Base-by-base conservation (phyloP, 2,113 vertebrate genomes). In the Eptesicus fuscus region DNA sequence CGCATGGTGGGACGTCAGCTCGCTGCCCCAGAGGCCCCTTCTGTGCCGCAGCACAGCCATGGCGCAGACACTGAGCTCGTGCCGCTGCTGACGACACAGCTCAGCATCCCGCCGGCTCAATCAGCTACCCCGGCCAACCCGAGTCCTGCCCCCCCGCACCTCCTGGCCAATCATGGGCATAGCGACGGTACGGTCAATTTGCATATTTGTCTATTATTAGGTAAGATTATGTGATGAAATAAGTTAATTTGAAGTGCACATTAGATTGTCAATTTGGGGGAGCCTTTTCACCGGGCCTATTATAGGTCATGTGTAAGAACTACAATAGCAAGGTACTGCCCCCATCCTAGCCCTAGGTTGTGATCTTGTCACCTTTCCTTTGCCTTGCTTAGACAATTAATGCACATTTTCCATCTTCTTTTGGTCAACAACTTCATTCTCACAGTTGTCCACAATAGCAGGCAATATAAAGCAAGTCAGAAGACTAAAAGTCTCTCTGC, bases 261-360 rank as follows among this genome's bases (percentile, higher is more conserved):
- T 67, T 69, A 65, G 8, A 53, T 59, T 91, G 30, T 11, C 37
- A 87, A 42, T 53, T 12, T 56, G 17, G 18, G 10, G 22, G 7
- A 76, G 4, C 1, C 6, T 79, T 82, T 85, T 71, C 28, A 28
- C 4, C 17, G 44, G 17, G 86, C 4, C 5, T 82, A 20, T 51
- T 70, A 17, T 12, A 42, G n/a, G 23, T 17, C n/a, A 44, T 80
- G 2, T 20, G 6, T 42, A 3, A 32, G n/a, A 74, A 7, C 12
- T 59, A 49, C 1, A 22, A 10, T 56, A 42, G 16, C 25, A 80
- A 79, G 12, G 5, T 12, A 69, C 2, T 10, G 7, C 5, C 16
- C 4, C 2, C 1, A 77, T 7, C 16, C 10, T 25, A 40, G 12
- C 10, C 4, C 7, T n/a, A 32, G 25, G 0, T 1, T 71, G 1